phyloP scores from a whole-genome alignment of 2,888 invertebrate genomes.

The Amblyjoppa proteus region DNA sequence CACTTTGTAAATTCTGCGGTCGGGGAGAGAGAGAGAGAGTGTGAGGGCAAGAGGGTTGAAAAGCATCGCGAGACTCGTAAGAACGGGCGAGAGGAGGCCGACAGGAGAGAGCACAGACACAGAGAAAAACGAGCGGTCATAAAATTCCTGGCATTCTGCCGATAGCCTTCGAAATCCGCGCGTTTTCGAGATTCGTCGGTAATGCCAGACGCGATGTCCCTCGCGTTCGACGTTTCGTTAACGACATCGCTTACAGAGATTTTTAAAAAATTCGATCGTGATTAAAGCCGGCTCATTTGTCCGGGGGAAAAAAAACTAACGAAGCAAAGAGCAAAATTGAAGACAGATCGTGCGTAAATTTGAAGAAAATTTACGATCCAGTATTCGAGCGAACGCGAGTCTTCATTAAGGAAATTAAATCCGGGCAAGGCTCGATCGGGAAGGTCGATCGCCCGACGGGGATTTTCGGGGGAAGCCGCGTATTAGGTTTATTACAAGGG shows the following conservation, averaged over 20 bases:
- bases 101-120: conserved; percentile 30
- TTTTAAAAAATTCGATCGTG: conserved; percentile 5
- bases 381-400: not conserved
- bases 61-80: conserved; percentile 16
- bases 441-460: not conserved
- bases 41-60: conserved; percentile 15
- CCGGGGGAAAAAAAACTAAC: too few relatives aligned
- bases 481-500: not conserved
- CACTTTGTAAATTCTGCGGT: conserved; percentile 63
- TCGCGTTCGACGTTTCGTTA: conserved; percentile 2
- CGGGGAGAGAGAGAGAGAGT: not conserved
- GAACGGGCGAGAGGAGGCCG: conserved; percentile 23
- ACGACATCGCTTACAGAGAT: not conserved
- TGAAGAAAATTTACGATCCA: too few relatives aligned
- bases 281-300: too few relatives aligned
- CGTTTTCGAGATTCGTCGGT: conserved; percentile 49
- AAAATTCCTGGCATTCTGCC: conserved; percentile 72
- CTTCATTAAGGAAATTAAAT: conserved; percentile 3
- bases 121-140: conserved; percentile 52
- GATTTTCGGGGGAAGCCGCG: not conserved
- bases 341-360: too few relatives aligned
- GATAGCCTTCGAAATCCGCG: conserved; percentile 69
- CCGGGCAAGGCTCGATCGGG: not conserved
- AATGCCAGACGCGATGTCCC: conserved; percentile 7
- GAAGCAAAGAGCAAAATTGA: too few relatives aligned